These are phyloP conservation scores for Leptarthrus brevirostris DNA, from an alignment of 2,888 invertebrate species.

Conservation along the genomic window DNA sequence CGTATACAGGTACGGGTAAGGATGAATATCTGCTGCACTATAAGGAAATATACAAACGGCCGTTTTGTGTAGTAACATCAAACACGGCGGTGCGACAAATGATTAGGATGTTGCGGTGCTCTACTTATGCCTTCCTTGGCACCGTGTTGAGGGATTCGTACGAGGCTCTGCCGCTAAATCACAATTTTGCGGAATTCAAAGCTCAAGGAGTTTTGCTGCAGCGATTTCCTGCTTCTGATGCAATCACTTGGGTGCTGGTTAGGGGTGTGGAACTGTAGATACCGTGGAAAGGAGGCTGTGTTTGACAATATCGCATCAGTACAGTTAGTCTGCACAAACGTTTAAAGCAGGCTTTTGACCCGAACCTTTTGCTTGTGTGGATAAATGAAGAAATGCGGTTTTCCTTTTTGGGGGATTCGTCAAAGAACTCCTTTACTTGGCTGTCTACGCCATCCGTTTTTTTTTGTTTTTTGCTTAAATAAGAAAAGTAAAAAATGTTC, in stretches of 20 bases:
- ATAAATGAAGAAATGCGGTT: conserved; percentile 41
- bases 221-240: conserved; percentile 43
- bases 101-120: conserved; percentile 46
- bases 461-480: not conserved
- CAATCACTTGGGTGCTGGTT: conserved; percentile 6
- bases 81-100: conserved; percentile 42
- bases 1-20: no score
- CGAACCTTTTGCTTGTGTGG: conserved; percentile 3
- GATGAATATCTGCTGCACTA: conserved; percentile 30
- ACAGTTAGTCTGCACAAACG: not conserved
- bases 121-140: conserved; percentile 11
- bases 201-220: conserved; percentile 45
- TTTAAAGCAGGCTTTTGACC: conserved; percentile 39
- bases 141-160: conserved; percentile 1
- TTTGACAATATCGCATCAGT: conserved; percentile 35
- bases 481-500: not conserved
- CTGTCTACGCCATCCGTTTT: not conserved
- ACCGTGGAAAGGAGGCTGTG: not conserved
- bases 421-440: not conserved
- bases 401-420: not conserved
- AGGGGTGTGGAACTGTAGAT: not conserved
- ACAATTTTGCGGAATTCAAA: conserved; percentile 46
- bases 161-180: conserved; percentile 35
- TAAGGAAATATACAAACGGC: conserved; percentile 4
- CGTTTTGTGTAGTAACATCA: conserved; percentile 37